Evolutionary conservation across 2,113 vertebrate species (phyloP), one percentile per base, ranked within the genome.

Genomic region (Rattus norvegicus): DNA sequence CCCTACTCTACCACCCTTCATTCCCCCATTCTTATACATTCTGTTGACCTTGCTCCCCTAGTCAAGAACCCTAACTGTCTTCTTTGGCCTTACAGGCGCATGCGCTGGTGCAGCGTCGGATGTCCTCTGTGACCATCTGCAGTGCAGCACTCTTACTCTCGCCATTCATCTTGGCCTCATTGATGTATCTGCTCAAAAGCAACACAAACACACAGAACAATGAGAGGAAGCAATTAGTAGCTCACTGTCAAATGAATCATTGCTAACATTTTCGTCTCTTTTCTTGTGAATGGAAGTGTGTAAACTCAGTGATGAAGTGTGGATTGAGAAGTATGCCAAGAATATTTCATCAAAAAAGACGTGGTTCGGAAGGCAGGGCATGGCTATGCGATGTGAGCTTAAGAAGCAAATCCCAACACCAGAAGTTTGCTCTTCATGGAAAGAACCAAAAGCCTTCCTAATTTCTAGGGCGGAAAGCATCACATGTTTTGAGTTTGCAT

Each of bases 1-100:
- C 8, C 11, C 2, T 3, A 59, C 22, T 4, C 22, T n/a, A 22
- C 1, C 11, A 8, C 11, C 59, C 24, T 5, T 30, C 39, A 43
- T 43, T 63, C n/a, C 9, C 26, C 16, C n/a, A 8, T 65, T 28
- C 24, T 33, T 33, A 24, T 17, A 20, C 56, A 43, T 39, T 6
- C 36, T 47, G 81, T 24, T 13, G 2, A 17, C 28, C 39, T 85
- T 61, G 77, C 39, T 65, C 26, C 26, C 36, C 12, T 0, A 10
- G 22, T 43, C n/a, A 65, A 26, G 22, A 65, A 17, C 59, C 9
- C 36, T 0, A 5, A 43, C 19, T 84, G 59, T 24, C 39, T 28
- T 17, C 47, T 30, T 67, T 11, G 8, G 26, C 43, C 28, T 65
- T 65, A 65, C 13, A 33, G 11, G 24, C 39, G 2, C 83, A 47